Base-by-base conservation (phyloP, 2,797 vertebrate species). In the Saxicola maurus region DNA sequence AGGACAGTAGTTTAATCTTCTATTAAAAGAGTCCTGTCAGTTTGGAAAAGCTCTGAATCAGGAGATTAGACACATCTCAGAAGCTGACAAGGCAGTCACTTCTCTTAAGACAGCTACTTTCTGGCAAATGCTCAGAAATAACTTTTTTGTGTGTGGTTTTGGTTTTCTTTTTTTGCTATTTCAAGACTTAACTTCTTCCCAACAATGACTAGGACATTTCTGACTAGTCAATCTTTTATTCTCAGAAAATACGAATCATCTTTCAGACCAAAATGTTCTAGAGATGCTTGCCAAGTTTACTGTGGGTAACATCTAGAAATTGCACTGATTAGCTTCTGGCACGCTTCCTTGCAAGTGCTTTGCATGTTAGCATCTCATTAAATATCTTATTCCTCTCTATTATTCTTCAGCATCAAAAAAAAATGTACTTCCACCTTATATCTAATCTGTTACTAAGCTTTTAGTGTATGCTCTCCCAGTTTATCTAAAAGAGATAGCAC, bases 1-100 rank as follows among this genome's bases (percentile, higher is more conserved):
- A 87, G 72, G 86, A 79, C 74, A 82, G 90, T 90, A 88, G 83
- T 67, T 91, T 90, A 91, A 88, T 95, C 75, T 91, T 88, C 86
- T 85, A 57, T 95, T 93, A 88, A 88, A 92, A 91, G 78, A 79
- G 80, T 77, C 83, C 68, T 95, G 86, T n/a, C 90, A 86, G 49
- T 88, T 92, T 86, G 65, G 25, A 86, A 93, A 86, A 92, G 65
- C 72, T 90, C 67, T 92, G 83, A 90, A 88, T 92, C 68, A 61
- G 82, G 83, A 76, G 65, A 80, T 94, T 77, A 86, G 51, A 71
- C 67, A 23, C 35, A 2, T 92, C 67, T 73, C 74, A 74, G 65
- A 83, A 82, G 75, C 68, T 92, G 94, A 86, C 61, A 86, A 87
- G 57, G 46, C 75, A 84, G 75, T 89, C 65, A 72, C 53, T 85